Conservation (phyloP, 1,140 invertebrate genomes). For the Anastrepha obliqua region DNA sequence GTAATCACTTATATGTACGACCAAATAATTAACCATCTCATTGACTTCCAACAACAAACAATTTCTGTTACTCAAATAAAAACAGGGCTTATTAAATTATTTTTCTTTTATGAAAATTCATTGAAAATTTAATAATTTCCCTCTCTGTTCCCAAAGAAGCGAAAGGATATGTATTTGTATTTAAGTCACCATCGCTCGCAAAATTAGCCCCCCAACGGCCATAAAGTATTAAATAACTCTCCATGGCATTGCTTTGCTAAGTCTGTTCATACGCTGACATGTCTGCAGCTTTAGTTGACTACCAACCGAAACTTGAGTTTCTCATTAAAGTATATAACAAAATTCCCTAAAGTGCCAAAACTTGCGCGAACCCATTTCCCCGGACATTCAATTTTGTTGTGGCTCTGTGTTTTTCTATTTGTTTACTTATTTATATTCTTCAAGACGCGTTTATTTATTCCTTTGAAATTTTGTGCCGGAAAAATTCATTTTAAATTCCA, state of each 20-base stretch:
- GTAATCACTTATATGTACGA: too few relatives aligned
- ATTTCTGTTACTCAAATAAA: too few relatives aligned
- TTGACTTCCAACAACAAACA: too few relatives aligned
- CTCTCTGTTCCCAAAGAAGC: too few relatives aligned
- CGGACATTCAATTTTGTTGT: background rate
- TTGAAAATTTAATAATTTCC: too few relatives aligned
- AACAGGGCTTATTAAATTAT: too few relatives aligned
- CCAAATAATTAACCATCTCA: too few relatives aligned
- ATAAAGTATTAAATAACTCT: background rate
- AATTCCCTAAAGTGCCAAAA: background rate
- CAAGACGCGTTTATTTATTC: background rate
- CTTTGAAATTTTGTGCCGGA: background rate
- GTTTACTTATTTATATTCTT: conserved; percentile 7
- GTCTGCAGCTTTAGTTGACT: background rate
- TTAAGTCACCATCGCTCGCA: background rate
- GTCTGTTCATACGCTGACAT: background rate
- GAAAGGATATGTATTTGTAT: background rate
- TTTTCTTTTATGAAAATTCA: too few relatives aligned
- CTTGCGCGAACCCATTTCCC: background rate
- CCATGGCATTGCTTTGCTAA: background rate
- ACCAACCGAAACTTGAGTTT: conserved; percentile 1
- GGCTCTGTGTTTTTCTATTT: background rate
- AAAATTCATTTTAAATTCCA: background rate
- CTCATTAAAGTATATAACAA: background rate
- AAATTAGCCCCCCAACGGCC: background rate